Evolutionary conservation across 2,888 invertebrate genomes (phyloP).

Genomic region (Xestoiulus laeticollis): DNA sequence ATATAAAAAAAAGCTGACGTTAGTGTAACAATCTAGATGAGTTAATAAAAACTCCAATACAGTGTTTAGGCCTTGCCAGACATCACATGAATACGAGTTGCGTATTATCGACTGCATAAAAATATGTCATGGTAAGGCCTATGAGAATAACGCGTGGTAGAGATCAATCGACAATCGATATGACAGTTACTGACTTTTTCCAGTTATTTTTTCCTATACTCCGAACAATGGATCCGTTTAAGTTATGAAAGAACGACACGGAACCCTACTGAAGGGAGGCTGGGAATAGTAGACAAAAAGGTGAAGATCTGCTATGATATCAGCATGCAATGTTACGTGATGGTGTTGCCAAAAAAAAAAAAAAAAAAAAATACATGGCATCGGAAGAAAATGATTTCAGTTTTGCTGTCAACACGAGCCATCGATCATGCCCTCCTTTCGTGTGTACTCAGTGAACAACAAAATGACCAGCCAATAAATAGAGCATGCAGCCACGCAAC

Average conservation of each 20-base stretch:
- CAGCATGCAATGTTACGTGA: neutral
- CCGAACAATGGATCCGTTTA: constrained; percentile 27
- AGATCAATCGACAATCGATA: constrained; percentile 41
- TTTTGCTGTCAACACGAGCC: constrained; percentile 29
- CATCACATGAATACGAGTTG: neutral
- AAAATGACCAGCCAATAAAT: constrained; percentile 34
- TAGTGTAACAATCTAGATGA: too few species aligned
- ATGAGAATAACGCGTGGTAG: neutral
- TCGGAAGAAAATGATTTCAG: constrained; percentile 34
- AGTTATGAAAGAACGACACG: constrained; percentile 25
- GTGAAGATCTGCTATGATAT: neutral
- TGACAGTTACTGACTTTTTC: constrained; percentile 41
- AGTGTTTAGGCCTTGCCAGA: neutral
- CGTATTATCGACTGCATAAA: constrained; percentile 19
- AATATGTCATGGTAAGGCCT: neutral
- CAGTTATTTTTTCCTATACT: neutral
- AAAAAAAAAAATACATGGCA: neutral
- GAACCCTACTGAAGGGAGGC: neutral
- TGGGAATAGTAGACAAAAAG: neutral
- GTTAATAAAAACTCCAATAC: too few species aligned
- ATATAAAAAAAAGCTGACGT: neutral
- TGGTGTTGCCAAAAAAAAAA: neutral
- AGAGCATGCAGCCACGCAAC: constrained; percentile 4
- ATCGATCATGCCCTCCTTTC: constrained; percentile 3
- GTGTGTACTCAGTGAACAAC: neutral